Evolutionary conservation across 2,113 vertebrate species (phyloP).

Genomic region (Puntigrus tetrazona): DNA sequence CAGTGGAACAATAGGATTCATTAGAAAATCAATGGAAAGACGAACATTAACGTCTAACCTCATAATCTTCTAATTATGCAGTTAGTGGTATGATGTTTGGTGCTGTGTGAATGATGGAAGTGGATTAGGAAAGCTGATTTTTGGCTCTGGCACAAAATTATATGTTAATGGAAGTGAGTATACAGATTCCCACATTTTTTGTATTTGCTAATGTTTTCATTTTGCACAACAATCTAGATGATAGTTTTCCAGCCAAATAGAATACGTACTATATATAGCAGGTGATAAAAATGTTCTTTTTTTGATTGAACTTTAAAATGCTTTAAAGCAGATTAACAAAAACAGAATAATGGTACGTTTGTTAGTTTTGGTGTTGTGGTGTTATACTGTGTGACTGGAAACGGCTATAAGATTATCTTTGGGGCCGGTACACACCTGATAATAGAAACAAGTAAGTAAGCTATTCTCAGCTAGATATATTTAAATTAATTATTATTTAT

Average conservation of each 20-base stretch:
- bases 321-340: neutral
- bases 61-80: neutral
- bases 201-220: neutral
- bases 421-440: constrained; percentile 35
- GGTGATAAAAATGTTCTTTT: neutral
- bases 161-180: constrained; percentile 12
- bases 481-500: neutral
- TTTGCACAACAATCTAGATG: too few relatives aligned
- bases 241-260: neutral
- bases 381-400: constrained; percentile 45
- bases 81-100: neutral
- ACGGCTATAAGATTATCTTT: constrained; percentile 34
- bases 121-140: constrained; percentile 26
- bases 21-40: neutral
- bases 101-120: constrained; percentile 27
- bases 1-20: neutral
- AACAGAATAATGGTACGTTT: neutral
- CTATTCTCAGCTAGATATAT: neutral
- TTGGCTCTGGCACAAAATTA: constrained; percentile 35
- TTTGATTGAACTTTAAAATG: neutral
- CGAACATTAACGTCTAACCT: neutral
- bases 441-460: constrained; percentile 42
- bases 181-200: neutral
- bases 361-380: constrained; percentile 11
- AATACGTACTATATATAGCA: neutral